A percentile compares a stretch with the other conserved stretches of the same genome.
Conservation (phyloP, 2,888 invertebrate species). For the Drosophila picticornis region DNA sequence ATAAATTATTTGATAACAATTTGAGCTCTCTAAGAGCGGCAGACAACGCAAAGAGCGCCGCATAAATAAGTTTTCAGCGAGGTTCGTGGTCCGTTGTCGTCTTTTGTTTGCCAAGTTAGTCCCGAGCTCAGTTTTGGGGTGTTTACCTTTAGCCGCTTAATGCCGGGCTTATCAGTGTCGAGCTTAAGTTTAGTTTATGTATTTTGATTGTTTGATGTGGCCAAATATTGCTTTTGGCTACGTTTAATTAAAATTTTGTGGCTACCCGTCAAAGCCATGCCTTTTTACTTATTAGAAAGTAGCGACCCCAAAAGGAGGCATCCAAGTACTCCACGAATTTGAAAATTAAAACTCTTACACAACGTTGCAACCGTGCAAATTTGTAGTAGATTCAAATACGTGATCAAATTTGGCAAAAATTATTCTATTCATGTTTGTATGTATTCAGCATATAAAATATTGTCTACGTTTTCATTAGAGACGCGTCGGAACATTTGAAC, state of each 20-base stretch:
- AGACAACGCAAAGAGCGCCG: slow-evolving; percentile 17
- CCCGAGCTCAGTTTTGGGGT: slow-evolving; percentile 25
- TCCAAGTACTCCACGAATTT: background rate
- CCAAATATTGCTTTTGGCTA: slow-evolving; percentile 60
- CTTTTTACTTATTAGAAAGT: slow-evolving; percentile 6
- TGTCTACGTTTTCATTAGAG: slow-evolving; percentile 31
- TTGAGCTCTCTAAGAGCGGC: slow-evolving; percentile 31
- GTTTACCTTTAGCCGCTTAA: slow-evolving; percentile 66
- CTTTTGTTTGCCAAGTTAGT: slow-evolving; percentile 49
- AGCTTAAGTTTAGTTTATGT: slow-evolving; percentile 51
- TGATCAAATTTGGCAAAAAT: slow-evolving; percentile 17
- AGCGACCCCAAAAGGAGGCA: background rate
- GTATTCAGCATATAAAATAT: slow-evolving; percentile 1
- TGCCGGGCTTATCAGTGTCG: slow-evolving; percentile 69
- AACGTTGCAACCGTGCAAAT: slow-evolving; percentile 37
- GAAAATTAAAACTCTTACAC: slow-evolving; percentile 35
- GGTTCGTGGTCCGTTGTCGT: slow-evolving; percentile 22
- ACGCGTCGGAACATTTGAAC: slow-evolving; percentile 16
- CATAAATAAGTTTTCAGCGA: slow-evolving; percentile 73
- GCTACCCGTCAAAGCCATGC: background rate
- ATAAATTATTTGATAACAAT: slow-evolving; percentile 80
- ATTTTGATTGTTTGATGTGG: slow-evolving; percentile 54
- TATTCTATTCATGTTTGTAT: background rate
- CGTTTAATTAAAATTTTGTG: slow-evolving; percentile 55
- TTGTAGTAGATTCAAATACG: slow-evolving; percentile 20